These are phyloP conservation scores for Anser cygnoides DNA, from an alignment of 2,113 vertebrate genomes.

Conservation along the genomic window DNA sequence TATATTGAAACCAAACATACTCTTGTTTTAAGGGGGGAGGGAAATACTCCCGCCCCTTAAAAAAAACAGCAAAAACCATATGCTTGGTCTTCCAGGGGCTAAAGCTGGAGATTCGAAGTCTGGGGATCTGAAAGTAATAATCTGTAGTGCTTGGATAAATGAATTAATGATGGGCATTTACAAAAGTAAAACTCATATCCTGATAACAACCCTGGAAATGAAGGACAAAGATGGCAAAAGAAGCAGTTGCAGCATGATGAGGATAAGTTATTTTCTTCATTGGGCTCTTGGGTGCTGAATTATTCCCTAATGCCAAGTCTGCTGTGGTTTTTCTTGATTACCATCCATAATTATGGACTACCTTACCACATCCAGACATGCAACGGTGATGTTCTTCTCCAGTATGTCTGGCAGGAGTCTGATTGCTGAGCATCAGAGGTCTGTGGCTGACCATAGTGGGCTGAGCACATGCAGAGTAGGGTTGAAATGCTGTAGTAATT, in stretches of 20 bases:
- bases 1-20: background rate
- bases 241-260: background rate
- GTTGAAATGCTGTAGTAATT: conserved; percentile 60
- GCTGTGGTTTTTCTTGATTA: conserved; percentile 32
- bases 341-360: conserved; percentile 37
- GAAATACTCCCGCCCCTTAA: too few species aligned
- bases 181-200: conserved; percentile 37
- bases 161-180: background rate
- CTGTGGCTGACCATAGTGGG: conserved; percentile 40
- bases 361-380: background rate
- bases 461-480: conserved; percentile 6
- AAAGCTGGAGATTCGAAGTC: background rate
- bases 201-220: background rate
- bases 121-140: conserved; percentile 12
- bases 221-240: background rate
- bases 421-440: background rate
- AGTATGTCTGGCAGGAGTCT: conserved; percentile 40
- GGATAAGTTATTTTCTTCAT: conserved; percentile 13
- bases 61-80: background rate
- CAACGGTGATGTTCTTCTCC: background rate
- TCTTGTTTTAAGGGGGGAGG: background rate
- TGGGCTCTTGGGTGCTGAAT: background rate
- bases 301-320: conserved; percentile 63
- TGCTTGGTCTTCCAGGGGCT: background rate
- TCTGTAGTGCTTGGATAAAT: conserved; percentile 16